Evolutionary conservation across 1,140 invertebrate species (phyloP), one percentile per base, ranked within the genome.

Genomic region (Magallana angulata): DNA sequence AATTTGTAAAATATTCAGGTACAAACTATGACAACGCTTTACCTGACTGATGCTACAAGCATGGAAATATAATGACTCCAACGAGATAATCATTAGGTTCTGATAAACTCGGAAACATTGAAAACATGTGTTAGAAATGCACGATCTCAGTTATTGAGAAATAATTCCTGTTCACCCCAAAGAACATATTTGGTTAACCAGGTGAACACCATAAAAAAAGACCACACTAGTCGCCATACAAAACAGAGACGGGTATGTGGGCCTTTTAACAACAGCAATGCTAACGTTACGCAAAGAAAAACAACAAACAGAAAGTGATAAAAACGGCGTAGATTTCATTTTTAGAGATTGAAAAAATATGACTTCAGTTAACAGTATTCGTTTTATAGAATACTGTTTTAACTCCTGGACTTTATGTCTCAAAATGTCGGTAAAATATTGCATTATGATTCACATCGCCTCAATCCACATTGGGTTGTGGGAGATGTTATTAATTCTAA

Each of bases 131-230:
- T 68, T 24, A 24, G 60, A 12, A 62, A 62, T 68, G 24, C 64
- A 68, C 18, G 64, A 68, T 68, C 64, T 68, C 64, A 68, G n/a
- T 18, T n/a, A 68, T 18, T 11, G n/a, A 11, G 7, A 24, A 11
- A 71, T 9, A 24, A 24, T 30, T 24, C 16, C 6, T 71, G 18
- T 71, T 30, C 18, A 24, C 18, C 18, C 18, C 11, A 7, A n/a
- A 71, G 36, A 24, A 71, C 36, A 30, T 18, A 14, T 36, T 76
- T 76, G 68, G 68, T 76, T 76, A 76, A 76, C 68, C 68, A 76
- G 24, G 9, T 30, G 68, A 30, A 64, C 7, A 36, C 24, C 68
- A 36, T 18, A 48, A 48, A 30, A 18, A 76, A 30, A 8, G 68
- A 76, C 60, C 18, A 76, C 68, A 76, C 68, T 76, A 76, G 24